Base-by-base conservation (phyloP, 2,797 vertebrate species). In the Chaetophractus vellerosus region DNA sequence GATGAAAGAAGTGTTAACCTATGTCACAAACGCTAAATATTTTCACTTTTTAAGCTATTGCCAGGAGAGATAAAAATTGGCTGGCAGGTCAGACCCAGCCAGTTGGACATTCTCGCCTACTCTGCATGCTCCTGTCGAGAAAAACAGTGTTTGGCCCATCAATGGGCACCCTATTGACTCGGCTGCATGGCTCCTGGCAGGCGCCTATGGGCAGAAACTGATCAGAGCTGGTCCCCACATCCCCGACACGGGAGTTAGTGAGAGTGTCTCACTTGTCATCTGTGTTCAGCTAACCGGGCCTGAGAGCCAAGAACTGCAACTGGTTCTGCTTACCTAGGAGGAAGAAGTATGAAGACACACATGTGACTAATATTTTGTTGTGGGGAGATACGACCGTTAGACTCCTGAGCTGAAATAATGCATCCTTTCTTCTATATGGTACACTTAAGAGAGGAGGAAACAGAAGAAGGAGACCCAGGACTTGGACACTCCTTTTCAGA, bases 51-150 rank as follows among this genome's bases (percentile, higher is more conserved):
- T 72, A 95, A 9, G 5, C 78, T 72, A 50, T 48, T 93, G 41
- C 64, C 95, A 92, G 59, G 90, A 93, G 88, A 94, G 64, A 94
- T 2, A 76, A 97, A 96, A 91, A 52, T 79, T 94, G 88, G 96
- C 94, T 93, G 88, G 78, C 55, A 91, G 93, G 90, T 92, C 91
- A 93, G 96, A 76, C 63, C 31, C 38, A 92, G 74, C 72, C 87
- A 90, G 90, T 95, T 95, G 94, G 96, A 88, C 50, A 50, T 55
- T 78, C 74, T 96, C 55, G 48, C 94, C 92, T 41, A 93, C 94
- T 95, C 93, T 85, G 94, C 88, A 66, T 23, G 97, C n/a, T 95
- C 41, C 96, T 97, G 93, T 97, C 0, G 12, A 86, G 96, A 82
- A 94, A 95, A 93, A 96, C 75, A 92, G 80, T 0, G 61, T 90